These are phyloP conservation scores for Bombus soroeensis DNA, from an alignment of 1,140 invertebrate species.

Conservation along the genomic window DNA sequence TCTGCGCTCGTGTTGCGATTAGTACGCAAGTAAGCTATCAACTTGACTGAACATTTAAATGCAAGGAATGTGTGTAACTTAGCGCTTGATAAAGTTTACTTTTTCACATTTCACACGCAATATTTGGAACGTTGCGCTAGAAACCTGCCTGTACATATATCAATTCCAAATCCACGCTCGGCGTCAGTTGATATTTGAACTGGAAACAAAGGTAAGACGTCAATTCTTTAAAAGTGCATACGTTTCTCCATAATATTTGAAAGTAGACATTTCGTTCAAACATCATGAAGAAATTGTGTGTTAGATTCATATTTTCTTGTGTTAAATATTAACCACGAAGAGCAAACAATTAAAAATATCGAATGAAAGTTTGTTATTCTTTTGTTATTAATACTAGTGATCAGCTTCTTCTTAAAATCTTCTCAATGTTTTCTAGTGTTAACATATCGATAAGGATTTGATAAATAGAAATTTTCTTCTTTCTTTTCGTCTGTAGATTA, in stretches of 20 bases:
- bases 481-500: background rate
- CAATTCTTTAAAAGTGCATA: background rate
- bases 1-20: background rate
- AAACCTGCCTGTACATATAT: background rate
- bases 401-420: background rate
- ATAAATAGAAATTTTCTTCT: background rate
- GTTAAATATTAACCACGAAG: background rate
- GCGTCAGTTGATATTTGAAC: background rate
- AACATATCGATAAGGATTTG: background rate
- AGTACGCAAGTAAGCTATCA: conserved; percentile 19
- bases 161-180: background rate
- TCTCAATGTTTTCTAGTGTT: background rate
- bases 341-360: no score
- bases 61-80: background rate
- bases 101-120: background rate
- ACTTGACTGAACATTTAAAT: conserved; percentile 12
- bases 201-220: background rate
- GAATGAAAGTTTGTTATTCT: background rate
- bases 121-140: background rate
- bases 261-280: background rate
- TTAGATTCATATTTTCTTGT: background rate
- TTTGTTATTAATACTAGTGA: background rate
- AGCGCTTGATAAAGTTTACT: background rate
- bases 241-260: background rate
- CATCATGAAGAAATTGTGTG: background rate